Conservation (phyloP, 2,113 vertebrate genomes). For the Rousettus leschenaultii region DNA sequence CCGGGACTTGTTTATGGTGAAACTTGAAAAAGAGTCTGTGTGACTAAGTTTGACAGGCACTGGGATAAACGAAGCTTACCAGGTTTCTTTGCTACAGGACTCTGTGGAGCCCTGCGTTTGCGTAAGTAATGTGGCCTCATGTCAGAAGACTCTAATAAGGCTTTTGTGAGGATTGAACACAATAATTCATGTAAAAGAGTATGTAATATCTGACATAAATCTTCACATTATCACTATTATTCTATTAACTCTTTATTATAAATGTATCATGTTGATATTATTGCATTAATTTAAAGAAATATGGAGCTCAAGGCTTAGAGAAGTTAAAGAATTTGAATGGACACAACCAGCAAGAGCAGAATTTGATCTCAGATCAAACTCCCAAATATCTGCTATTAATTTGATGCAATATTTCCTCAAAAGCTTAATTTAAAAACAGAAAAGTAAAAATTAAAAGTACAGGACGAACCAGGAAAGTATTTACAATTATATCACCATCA, state of each 20-base stretch:
- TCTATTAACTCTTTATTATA: neutral
- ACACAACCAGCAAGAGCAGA: neutral
- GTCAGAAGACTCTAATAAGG: neutral
- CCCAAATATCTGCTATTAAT: neutral
- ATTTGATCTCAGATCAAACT: neutral
- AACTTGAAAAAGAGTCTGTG: neutral
- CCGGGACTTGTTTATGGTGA: neutral
- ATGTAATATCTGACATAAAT: neutral
- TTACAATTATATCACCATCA: neutral
- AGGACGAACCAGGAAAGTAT: neutral
- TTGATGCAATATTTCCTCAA: neutral
- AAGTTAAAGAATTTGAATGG: neutral
- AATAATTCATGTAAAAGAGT: neutral
- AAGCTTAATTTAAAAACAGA: neutral
- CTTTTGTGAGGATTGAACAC: neutral
- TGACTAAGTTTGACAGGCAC: neutral
- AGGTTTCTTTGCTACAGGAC: neutral
- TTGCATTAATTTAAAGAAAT: neutral
- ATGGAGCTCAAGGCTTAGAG: neutral
- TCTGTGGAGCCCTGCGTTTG: neutral
- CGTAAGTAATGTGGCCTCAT: neutral
- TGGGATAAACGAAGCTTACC: neutral
- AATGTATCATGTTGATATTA: neutral
- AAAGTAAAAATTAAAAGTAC: constrained; percentile 32
- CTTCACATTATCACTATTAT: neutral